Conservation (phyloP, 2,113 vertebrate genomes). For the Crotalus helleri region DNA sequence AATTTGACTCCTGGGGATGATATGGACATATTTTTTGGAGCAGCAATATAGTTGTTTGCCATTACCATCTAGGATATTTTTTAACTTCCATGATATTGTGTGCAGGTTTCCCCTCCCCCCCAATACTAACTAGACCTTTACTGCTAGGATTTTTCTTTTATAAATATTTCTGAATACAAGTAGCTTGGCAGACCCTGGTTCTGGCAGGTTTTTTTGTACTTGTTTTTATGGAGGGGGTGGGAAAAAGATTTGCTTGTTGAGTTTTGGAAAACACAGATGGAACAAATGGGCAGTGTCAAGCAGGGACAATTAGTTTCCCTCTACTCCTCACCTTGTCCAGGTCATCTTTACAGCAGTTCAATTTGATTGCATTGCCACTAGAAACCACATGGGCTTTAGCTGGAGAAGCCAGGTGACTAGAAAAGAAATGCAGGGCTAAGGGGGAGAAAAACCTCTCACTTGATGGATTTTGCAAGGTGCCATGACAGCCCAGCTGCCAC, state of each 20-base stretch:
- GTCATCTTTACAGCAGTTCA: background rate
- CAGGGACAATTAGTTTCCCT: background rate
- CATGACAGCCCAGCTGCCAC: background rate
- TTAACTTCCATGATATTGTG: background rate
- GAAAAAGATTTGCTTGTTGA: background rate
- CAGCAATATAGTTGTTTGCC: background rate
- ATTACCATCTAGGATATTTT: background rate
- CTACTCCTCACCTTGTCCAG: background rate
- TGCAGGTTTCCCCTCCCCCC: background rate
- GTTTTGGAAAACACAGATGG: background rate
- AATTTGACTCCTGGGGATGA: background rate
- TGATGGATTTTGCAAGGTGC: conserved; percentile 1
- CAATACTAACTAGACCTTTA: background rate
- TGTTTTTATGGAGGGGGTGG: too few relatives aligned
- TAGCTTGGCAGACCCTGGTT: background rate
- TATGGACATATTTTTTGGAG: background rate
- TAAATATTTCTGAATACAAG: background rate
- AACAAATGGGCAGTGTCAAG: background rate
- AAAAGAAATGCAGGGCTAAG: background rate
- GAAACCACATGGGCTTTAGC: background rate
- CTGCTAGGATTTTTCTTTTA: background rate
- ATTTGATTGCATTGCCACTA: background rate
- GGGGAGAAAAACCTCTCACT: background rate
- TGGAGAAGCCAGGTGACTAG: background rate
- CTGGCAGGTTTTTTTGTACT: background rate